phyloP scores from a whole-genome alignment of 2,113 vertebrate species.

The Siniperca chuatsi region DNA sequence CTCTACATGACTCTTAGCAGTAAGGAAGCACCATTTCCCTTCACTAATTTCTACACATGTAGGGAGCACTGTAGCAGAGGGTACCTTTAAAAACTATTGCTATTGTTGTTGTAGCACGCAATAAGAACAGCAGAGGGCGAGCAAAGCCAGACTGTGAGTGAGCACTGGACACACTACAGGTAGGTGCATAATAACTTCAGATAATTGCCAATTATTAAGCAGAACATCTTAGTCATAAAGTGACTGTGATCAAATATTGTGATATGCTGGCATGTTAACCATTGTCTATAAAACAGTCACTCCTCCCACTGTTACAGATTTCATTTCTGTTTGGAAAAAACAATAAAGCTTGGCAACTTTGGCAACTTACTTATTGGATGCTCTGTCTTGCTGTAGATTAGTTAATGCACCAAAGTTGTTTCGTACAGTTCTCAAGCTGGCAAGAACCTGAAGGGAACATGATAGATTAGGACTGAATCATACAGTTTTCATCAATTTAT shows the following conservation, averaged over 20 bases:
- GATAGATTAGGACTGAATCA: neutral
- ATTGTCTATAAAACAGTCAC: conserved; percentile 1
- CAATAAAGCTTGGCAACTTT: conserved; percentile 62
- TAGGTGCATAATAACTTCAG: neutral
- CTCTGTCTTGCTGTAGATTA: conserved; percentile 95
- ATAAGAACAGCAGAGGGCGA: conserved; percentile 67
- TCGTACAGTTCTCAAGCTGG: conserved; percentile 97
- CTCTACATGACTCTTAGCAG: neutral
- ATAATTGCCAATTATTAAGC: neutral
- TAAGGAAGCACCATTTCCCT: neutral
- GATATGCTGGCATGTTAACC: neutral
- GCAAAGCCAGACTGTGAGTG: conserved; percentile 12
- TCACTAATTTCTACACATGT: conserved; percentile 1
- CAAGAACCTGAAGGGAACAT: conserved; percentile 89
- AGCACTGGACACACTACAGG: neutral
- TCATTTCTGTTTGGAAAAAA: neutral
- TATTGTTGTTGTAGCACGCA: conserved; percentile 66
- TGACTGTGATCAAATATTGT: neutral
- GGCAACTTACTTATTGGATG: conserved; percentile 93
- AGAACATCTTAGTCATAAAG: conserved; percentile 11
- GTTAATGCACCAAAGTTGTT: conserved; percentile 99
- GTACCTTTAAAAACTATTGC: neutral
- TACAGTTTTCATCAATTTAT: neutral
- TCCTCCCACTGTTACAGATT: neutral
- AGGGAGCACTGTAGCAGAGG: neutral